phyloP scores from a whole-genome alignment of 2,113 vertebrate species.

The Pavo muticus region DNA sequence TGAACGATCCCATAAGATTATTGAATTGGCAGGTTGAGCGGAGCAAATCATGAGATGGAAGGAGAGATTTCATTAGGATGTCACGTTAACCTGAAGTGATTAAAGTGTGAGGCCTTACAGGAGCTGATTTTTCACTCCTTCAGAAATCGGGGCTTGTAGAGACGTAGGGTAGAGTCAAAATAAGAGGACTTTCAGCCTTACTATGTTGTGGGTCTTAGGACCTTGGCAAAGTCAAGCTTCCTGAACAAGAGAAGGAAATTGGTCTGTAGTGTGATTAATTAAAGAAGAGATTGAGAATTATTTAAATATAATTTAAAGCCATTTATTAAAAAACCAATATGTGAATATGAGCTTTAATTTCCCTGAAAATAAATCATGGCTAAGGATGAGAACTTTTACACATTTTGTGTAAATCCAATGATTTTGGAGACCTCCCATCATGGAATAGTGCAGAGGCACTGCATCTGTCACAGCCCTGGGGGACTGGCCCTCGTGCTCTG shows the following conservation, averaged over 20 bases:
- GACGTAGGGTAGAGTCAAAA: neutral
- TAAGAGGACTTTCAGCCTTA: neutral
- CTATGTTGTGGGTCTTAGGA: neutral
- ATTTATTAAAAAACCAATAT: slow-evolving; percentile 54
- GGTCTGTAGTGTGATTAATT: slow-evolving; percentile 21
- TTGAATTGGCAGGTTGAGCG: neutral
- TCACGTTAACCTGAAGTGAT: neutral
- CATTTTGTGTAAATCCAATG: neutral
- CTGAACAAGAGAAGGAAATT: slow-evolving; percentile 32
- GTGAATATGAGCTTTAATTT: slow-evolving; percentile 42
- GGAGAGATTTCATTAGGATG: neutral
- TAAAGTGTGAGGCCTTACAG: neutral
- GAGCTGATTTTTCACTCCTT: slow-evolving; percentile 18
- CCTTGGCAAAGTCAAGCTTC: slow-evolving; percentile 1
- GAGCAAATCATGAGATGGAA: neutral
- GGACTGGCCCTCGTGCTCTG: neutral
- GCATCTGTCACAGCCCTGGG: neutral
- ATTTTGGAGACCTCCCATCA: neutral
- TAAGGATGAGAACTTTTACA: neutral
- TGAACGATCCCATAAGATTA: neutral
- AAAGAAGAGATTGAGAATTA: slow-evolving; percentile 33
- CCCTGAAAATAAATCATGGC: slow-evolving; percentile 31
- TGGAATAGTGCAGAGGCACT: neutral
- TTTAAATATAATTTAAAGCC: slow-evolving; percentile 37
- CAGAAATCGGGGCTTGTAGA: neutral